Conservation (phyloP, 2,797 vertebrate species). For the Oreochromis grahami region DNA sequence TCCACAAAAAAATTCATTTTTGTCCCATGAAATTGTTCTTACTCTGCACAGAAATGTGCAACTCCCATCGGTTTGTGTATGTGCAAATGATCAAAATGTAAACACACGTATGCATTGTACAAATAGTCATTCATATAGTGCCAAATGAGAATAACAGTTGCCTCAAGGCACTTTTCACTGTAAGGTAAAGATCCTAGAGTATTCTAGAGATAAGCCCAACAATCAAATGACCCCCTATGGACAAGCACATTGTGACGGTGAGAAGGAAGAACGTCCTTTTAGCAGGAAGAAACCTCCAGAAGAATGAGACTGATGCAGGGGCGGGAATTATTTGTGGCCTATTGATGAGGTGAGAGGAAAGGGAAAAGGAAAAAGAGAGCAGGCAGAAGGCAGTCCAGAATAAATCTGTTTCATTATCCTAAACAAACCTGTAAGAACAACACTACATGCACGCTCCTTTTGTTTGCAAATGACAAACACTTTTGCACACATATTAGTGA, state of each 20-base stretch:
- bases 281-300: neutral
- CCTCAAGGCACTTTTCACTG: neutral
- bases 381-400: neutral
- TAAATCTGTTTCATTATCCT: neutral
- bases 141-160: neutral
- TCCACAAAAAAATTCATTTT: neutral
- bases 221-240: neutral
- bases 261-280: neutral
- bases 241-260: neutral
- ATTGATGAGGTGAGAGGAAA: neutral
- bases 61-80: neutral
- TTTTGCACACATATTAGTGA: neutral
- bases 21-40: neutral
- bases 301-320: neutral
- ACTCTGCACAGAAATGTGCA: neutral
- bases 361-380: neutral
- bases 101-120: accelerated
- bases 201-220: neutral
- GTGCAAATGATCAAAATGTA: neutral
- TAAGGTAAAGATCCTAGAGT: neutral
- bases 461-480: neutral
- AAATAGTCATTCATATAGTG: neutral
- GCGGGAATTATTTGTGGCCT: neutral
- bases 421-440: neutral
- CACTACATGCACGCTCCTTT: accelerated